Conservation (phyloP, 2,888 invertebrate species). For the Eupelmus urozonus region DNA sequence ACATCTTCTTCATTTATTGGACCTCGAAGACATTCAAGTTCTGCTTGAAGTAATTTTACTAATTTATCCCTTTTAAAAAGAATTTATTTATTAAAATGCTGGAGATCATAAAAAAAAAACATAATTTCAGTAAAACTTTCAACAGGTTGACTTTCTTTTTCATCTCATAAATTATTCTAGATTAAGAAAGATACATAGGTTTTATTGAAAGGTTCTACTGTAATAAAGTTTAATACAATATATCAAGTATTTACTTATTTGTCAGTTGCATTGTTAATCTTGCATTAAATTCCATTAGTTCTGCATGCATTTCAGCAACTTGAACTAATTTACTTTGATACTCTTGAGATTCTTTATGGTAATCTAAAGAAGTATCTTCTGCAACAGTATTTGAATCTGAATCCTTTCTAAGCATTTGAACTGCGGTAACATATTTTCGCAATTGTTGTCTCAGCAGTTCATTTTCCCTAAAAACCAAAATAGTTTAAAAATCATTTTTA, state of each 20-base stretch:
- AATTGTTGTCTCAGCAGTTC: slow-evolving; percentile 90
- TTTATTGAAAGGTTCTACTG: no score
- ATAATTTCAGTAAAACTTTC: background rate
- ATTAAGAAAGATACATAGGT: no score
- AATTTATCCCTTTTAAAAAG: slow-evolving; percentile 79
- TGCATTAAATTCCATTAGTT: slow-evolving; percentile 94
- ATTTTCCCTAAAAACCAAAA: slow-evolving; percentile 83
- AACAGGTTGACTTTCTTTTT: no score
- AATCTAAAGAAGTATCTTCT: slow-evolving; percentile 76
- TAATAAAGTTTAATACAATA: background rate
- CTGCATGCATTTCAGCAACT: slow-evolving; percentile 96
- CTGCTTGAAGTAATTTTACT: slow-evolving; percentile 81
- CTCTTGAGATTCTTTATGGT: slow-evolving; percentile 85
- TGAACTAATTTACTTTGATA: slow-evolving; percentile 93
- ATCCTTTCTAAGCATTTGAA: slow-evolving; percentile 87
- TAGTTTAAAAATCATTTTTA: background rate
- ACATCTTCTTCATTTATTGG: slow-evolving; percentile 79
- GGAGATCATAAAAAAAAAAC: background rate
- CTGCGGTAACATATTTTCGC: slow-evolving; percentile 92
- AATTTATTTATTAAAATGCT: background rate
- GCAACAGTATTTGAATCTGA: slow-evolving; percentile 73
- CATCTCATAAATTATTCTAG: no score
- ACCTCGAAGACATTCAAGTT: slow-evolving; percentile 83
- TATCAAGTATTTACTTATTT: slow-evolving; percentile 68
- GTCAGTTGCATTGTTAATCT: slow-evolving; percentile 86